Evolutionary conservation across 2,888 invertebrate species (phyloP), one percentile per base, ranked within the genome.

Genomic region (Noctua janthe): DNA sequence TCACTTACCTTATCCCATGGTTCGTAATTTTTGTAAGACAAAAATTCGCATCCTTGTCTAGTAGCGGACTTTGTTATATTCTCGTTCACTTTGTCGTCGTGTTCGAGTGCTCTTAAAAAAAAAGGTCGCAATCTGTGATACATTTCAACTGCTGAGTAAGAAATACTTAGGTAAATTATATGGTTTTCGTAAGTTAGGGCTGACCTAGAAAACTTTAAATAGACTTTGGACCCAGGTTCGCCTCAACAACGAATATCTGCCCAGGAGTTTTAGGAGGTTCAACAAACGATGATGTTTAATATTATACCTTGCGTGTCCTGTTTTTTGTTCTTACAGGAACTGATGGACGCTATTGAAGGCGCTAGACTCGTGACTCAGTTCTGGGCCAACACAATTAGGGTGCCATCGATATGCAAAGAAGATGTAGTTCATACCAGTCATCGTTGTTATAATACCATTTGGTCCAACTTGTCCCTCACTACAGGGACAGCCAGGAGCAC

Each of bases 101-200:
- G 17, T 17, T 69, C 69, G n/a, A 69, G 69, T 17, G 69, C 69
- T 29, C 69, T 69, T 47, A n/a, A 69, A 69, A 69, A 29, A 43
- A 47, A 17, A 47, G 8, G 35, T 64, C 17, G 1, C 7, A 8
- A 17, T 64, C 29, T 35, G 62, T 17, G 29, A 17, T 17, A 35
- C 29, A 64, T 35, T 35, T 64, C 6, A 64, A 64, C 2, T 2
- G 2, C 15, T 62, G 15, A 29, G 7, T 62, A 29, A 29, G 7
- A 62, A 62, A 62, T 29, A 29, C 29, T 62, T 2, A 62, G 29
- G 17, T 29, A 6, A 15, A 59, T 29, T n/a, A 29, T 23, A 13
- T 59, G 5, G 59, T 13, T n/a, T 11, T 59, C 13, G 20, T 23
- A 10, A 56, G 23, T 56, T 15, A 29, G 15, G 29, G 7, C 62